Conservation (phyloP, 2,888 invertebrate species). For the Drosophila merina region DNA sequence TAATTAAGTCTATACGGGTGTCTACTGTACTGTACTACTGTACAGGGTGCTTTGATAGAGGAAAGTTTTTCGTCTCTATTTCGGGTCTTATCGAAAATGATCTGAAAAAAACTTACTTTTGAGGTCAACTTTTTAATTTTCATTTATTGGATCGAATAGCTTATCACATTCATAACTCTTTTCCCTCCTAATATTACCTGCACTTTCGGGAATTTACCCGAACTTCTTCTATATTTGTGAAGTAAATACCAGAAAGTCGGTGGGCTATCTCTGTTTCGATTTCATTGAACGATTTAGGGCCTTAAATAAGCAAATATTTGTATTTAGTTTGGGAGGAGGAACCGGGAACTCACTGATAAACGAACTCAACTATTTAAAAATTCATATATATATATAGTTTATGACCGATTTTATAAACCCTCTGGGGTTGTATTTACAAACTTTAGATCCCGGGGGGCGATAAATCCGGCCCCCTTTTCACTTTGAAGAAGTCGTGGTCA, state of each 20-base stretch:
- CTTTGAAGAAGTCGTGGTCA: background rate
- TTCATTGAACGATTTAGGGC: constrained; percentile 16
- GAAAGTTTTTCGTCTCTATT: too few species aligned
- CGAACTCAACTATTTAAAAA: constrained; percentile 46
- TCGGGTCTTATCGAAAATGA: too few species aligned
- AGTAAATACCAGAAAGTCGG: background rate
- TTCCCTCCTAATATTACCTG: background rate
- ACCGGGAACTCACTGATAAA: constrained; percentile 48
- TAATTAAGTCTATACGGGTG: background rate
- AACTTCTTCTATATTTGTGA: background rate
- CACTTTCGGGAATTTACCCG: background rate
- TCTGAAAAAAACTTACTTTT: too few species aligned
- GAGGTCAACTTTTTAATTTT: background rate
- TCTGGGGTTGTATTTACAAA: constrained; percentile 28
- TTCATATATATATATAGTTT: constrained; percentile 58
- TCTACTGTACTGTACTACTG: background rate
- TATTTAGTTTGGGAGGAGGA: constrained; percentile 15
- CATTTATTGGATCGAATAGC: background rate
- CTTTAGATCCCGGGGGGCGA: constrained; percentile 26
- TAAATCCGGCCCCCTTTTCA: constrained; percentile 4
- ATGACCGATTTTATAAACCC: constrained; percentile 58
- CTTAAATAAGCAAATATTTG: constrained; percentile 38
- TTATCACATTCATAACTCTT: background rate
- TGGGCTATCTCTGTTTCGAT: constrained; percentile 12
- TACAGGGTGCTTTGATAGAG: too few species aligned